phyloP scores from a whole-genome alignment of 2,797 vertebrate species.

The Lepidocolaptes lacrymiger region DNA sequence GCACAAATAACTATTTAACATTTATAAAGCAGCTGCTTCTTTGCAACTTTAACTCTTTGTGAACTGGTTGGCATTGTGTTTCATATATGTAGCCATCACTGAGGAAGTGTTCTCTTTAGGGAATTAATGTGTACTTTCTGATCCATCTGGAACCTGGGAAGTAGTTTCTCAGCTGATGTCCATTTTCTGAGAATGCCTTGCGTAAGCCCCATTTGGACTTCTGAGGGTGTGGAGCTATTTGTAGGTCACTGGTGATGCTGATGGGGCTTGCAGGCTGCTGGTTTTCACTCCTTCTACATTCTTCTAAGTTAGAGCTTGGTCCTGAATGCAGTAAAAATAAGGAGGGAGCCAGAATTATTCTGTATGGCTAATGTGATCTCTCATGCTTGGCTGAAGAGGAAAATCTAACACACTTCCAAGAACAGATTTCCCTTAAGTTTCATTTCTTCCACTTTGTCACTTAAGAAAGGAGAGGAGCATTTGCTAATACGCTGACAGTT shows the following conservation, averaged over 20 bases:
- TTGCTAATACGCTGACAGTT: background rate
- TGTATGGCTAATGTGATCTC: background rate
- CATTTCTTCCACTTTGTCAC: background rate
- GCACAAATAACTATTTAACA: background rate
- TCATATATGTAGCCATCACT: background rate
- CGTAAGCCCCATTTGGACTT: background rate
- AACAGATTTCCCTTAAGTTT: background rate
- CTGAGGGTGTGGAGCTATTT: background rate
- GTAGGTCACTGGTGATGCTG: background rate
- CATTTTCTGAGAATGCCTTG: background rate
- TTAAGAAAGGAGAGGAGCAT: background rate
- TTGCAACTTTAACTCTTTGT: background rate
- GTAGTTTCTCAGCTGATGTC: background rate
- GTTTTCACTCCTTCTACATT: background rate
- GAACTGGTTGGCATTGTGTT: background rate
- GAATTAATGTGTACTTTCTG: background rate
- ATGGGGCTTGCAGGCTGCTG: background rate
- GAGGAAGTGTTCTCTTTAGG: background rate
- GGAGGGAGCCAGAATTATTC: background rate
- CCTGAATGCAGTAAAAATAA: background rate
- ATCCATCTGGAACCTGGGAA: background rate
- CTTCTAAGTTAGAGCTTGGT: background rate
- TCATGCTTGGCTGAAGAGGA: background rate
- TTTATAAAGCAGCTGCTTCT: background rate
- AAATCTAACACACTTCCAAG: background rate